Evolutionary conservation across 1,140 invertebrate genomes (phyloP), one percentile per base, ranked within the genome.

Genomic region (Tribolium madens): DNA sequence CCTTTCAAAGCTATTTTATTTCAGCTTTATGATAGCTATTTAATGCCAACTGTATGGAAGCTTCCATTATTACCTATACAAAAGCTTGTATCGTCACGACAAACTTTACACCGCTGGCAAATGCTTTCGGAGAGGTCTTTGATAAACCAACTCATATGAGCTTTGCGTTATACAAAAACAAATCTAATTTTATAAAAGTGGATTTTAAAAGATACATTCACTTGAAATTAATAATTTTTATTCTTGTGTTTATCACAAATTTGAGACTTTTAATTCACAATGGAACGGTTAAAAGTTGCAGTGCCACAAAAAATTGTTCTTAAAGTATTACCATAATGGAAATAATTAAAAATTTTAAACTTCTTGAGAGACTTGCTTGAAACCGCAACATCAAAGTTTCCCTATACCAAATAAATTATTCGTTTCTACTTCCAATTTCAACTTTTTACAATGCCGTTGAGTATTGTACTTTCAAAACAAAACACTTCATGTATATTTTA

Each of bases 371-470:
- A 57, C 13, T 57, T 57, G 2, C 52, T 21, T 21, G 17, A 57
- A 57, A 57, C 52, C 18, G 52, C 17, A 57, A 57, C 52, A 57
- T 21, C 17, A 57, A 57, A 57, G 52, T 57, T 57, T 57, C 14
- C 52, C 17, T 57, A 57, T 18, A 17, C 52, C 21, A 57, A 57
- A 57, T 57, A 57, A 57, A 57, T 57, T 57, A 57, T 57, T 57
- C 52, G 10, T 57, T 18, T 17, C 18, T 0, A 57, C 52, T 57
- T 57, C 52, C 18, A 57, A 57, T 57, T 57, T 9, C 4, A 57
- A 57, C 52, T 57, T 57, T 57, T 57, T 18, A 57, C 18, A 57
- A 57, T 57, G 9, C 52, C 52, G 17, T 10, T 21, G 52, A 57
- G 52, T 12, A 57, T 57, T 57, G 18, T 57, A 57, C 18, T 17